phyloP scores from a whole-genome alignment of 1,140 invertebrate genomes.

The Phthorimaea operculella region DNA sequence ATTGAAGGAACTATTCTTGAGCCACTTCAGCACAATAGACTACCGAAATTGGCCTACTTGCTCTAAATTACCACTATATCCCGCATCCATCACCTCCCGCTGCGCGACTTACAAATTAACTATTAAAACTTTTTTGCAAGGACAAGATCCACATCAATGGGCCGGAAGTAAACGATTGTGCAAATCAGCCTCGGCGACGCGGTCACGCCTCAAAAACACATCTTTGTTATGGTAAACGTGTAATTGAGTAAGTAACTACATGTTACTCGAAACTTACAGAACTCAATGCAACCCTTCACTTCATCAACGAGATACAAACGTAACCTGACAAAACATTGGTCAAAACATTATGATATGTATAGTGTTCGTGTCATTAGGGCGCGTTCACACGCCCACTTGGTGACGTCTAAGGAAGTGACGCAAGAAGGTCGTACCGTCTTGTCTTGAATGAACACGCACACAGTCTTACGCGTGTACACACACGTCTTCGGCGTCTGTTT shows the following conservation, averaged over 20 bases:
- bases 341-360: slow-evolving; percentile 22
- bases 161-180: slow-evolving; percentile 8
- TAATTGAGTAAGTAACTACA: neutral
- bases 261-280: neutral
- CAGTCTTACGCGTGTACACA: slow-evolving; percentile 7
- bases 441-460: slow-evolving; percentile 50
- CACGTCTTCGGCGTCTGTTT: slow-evolving; percentile 23
- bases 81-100: slow-evolving; percentile 51
- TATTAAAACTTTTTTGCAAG: slow-evolving; percentile 22
- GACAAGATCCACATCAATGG: slow-evolving; percentile 10
- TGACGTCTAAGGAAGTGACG: slow-evolving; percentile 60
- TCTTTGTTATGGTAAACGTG: neutral
- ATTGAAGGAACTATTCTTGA: slow-evolving; percentile 53
- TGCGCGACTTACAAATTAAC: slow-evolving; percentile 17
- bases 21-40: slow-evolving; percentile 43
- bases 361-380: slow-evolving; percentile 29
- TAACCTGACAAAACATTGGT: slow-evolving; percentile 43
- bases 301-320: slow-evolving; percentile 22
- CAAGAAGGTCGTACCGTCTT: slow-evolving; percentile 50
- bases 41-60: slow-evolving; percentile 50
- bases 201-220: neutral
- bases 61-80: slow-evolving; percentile 58
- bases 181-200: neutral
- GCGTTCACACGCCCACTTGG: slow-evolving; percentile 51
- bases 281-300: neutral